Evolutionary conservation across 2,888 invertebrate species (phyloP), one percentile per base, ranked within the genome.

Genomic region (Hipparchia semele): DNA sequence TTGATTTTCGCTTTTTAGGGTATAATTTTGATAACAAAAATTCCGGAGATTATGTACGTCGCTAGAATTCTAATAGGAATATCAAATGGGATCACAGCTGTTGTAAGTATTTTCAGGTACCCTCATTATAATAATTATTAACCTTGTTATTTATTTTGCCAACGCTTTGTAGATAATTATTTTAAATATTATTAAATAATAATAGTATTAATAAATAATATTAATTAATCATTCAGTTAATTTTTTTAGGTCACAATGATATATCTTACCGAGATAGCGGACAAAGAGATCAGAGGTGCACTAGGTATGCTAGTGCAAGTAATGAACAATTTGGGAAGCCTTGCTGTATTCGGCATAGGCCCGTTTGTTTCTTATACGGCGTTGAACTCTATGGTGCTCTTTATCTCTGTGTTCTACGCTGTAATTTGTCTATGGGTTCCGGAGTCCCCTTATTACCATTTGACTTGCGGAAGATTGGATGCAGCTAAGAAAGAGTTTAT

Each of bases 381-480:
- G 72, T 72, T 93, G 76, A 85, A 95, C 86, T 88, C 89, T 45
- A 87, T 94, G 33, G 87, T 95, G 46, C 78, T 94, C 2, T 77
- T 90, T 0, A 85, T 95, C 46, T 95, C 95, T 0, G 78, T 94
- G 4, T 75, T 90, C 33, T 95, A 94, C 73, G 90, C 94, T 62
- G 56, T 91, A 0, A 82, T 89, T 0, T 95, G 95, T 79, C 75
- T 89, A 7, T 95, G 95, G 94, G 92, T 95, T 85, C 96, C 96
- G 0, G 96, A 96, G 79, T 95, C 95, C 0, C 96, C 95, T 1
- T 95, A 95, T 78, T 95, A 92, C 78, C 88, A 95, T 64, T 83
- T 96, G 56, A 95, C 95, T 83, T 91, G 92, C 73, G 94, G 92
- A 1, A 86, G 92, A 49, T 79, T 90, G 3, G 90, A 88, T 2